Evolutionary conservation across 2,797 vertebrate species (phyloP).

Genomic region (Eulemur albifrons): DNA sequence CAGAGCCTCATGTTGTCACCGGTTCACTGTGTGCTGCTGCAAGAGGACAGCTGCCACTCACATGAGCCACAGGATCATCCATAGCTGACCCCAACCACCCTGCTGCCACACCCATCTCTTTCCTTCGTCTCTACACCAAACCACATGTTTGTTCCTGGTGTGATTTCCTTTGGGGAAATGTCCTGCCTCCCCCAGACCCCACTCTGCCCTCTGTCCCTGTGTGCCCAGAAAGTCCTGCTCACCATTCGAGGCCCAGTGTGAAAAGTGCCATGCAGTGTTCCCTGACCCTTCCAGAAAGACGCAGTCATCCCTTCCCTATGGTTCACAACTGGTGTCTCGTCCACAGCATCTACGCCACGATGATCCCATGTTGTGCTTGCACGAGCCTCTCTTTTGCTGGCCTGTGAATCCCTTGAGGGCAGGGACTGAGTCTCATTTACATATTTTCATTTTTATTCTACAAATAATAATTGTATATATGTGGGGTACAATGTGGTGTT

Average conservation of each 20-base stretch:
- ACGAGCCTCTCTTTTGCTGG: neutral
- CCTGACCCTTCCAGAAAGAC: neutral
- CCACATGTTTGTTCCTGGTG: neutral
- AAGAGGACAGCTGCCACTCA: neutral
- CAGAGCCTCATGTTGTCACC: neutral
- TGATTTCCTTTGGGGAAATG: neutral
- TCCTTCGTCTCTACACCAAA: neutral
- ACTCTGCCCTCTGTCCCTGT: neutral
- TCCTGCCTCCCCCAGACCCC: neutral
- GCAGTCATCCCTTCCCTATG: neutral
- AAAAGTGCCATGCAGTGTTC: neutral
- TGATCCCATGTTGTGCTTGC: fast-evolving
- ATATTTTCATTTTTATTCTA: neutral
- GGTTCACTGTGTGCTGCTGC: neutral
- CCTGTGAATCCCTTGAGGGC: neutral
- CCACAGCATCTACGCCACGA: neutral
- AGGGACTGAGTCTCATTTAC: no score
- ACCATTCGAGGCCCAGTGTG: neutral
- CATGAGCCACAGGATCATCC: neutral
- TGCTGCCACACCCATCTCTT: neutral
- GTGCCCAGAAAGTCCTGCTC: neutral
- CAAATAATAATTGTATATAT: neutral
- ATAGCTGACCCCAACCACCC: neutral
- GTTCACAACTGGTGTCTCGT: neutral
- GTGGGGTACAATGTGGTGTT: neutral